These are phyloP conservation scores for Notarius lentiginosus DNA, from an alignment of 2,113 vertebrate species.

Conservation along the genomic window DNA sequence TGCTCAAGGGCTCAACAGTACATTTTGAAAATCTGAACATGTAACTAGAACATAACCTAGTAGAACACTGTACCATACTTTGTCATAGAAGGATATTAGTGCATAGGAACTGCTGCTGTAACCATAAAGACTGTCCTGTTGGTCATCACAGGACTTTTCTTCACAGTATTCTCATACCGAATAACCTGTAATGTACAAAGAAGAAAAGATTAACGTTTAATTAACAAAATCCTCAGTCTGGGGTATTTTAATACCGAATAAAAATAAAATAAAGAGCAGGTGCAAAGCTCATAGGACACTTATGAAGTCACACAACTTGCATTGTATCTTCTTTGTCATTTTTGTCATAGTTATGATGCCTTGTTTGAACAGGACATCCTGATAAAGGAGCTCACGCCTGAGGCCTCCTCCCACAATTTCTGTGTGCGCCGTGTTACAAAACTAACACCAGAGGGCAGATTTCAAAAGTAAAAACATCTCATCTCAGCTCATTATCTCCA, in stretches of 20 bases:
- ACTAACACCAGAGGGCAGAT: constrained; percentile 45
- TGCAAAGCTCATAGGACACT: not conserved
- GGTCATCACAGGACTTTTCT: not conserved
- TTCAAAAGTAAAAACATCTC: not conserved
- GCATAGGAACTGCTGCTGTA: not conserved
- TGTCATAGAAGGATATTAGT: not conserved
- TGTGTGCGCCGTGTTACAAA: not conserved
- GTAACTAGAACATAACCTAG: not conserved
- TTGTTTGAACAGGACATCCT: constrained; percentile 48
- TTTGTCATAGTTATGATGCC: constrained; percentile 20
- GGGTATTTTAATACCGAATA: not conserved
- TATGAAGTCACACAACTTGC: not conserved
- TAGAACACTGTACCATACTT: not conserved
- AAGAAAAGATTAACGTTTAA: not conserved
- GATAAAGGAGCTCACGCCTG: constrained; percentile 6
- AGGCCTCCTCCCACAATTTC: not conserved
- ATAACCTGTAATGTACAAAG: not conserved
- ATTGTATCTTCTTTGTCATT: constrained; percentile 6
- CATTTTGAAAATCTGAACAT: not conserved
- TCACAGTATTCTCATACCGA: not conserved
- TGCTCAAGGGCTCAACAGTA: not conserved
- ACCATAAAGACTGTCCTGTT: not conserved
- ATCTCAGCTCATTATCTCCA: no score
- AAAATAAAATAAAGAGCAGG: not conserved
- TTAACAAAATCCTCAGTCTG: not conserved